phyloP scores from a whole-genome alignment of 2,888 invertebrate genomes.

The Ctena decussata region DNA sequence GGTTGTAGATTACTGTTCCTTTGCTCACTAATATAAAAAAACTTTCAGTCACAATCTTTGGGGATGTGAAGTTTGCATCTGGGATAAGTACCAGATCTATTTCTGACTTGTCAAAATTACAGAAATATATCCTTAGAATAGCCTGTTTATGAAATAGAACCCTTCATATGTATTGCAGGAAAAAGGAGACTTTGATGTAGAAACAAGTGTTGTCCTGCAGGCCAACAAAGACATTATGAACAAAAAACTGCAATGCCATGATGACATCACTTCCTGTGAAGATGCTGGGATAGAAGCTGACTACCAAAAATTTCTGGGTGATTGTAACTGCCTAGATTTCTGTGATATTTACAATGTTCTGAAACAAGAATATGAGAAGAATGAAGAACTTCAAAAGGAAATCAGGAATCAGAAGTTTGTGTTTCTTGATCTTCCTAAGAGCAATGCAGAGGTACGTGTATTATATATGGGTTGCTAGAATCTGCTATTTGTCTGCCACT shows the following conservation, averaged over 20 bases:
- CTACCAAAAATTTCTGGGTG: conserved; percentile 68
- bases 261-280: conserved; percentile 51
- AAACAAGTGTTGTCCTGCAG: conserved; percentile 73
- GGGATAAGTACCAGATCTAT: no score
- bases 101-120: no score
- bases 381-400: conserved; percentile 66
- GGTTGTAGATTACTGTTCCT: no score
- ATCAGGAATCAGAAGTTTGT: conserved; percentile 55
- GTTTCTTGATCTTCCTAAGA: conserved; percentile 68
- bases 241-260: conserved; percentile 49
- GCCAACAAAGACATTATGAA: conserved; percentile 63
- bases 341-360: conserved; percentile 69
- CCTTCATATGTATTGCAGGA: conserved; percentile 52
- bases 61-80: no score
- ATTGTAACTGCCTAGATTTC: conserved; percentile 74
- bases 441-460: conserved; percentile 74
- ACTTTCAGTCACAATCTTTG: no score
- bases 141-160: no score
- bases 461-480: no score
- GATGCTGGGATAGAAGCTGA: conserved; percentile 60
- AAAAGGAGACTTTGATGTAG: conserved; percentile 76
- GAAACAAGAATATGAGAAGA: conserved; percentile 50
- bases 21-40: no score
- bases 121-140: no score
- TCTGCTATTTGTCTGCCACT: no score